These are phyloP conservation scores for Sporophila hypoxantha DNA, from an alignment of 2,113 vertebrate species.

Conservation along the genomic window DNA sequence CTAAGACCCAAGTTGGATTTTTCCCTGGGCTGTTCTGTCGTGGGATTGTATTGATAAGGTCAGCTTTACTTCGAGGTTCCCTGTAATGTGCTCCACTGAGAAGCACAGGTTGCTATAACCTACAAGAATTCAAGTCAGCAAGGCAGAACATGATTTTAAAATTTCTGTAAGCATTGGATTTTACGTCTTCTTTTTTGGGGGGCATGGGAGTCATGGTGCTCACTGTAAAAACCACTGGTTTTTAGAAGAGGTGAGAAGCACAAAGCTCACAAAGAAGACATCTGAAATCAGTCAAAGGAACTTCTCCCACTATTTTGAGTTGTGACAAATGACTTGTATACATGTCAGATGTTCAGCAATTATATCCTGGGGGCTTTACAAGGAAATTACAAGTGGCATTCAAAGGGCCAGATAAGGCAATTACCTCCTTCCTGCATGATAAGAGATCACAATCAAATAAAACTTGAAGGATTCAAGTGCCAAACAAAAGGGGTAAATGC, in stretches of 20 bases:
- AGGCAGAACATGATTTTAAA: neutral
- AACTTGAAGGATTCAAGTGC: neutral
- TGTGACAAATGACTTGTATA: neutral
- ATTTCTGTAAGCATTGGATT: neutral
- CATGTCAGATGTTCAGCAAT: neutral
- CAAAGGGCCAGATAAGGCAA: neutral
- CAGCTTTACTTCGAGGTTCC: neutral
- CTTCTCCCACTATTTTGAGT: neutral
- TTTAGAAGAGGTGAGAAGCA: neutral
- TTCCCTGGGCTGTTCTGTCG: neutral
- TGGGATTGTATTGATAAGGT: neutral
- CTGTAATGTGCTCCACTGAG: neutral
- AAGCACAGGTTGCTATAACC: rapidly evolving
- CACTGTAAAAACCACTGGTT: neutral
- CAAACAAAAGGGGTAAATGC: neutral
- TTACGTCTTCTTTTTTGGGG: neutral
- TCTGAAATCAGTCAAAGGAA: neutral
- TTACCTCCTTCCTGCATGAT: neutral
- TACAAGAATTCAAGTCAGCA: neutral
- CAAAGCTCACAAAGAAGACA: neutral
- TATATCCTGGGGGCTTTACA: neutral
- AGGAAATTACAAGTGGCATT: neutral
- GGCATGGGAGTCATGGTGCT: neutral
- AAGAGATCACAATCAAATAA: neutral
- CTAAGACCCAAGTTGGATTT: neutral